Conservation (phyloP, 2,888 invertebrate genomes). For the Conops quadrifasciatus region DNA sequence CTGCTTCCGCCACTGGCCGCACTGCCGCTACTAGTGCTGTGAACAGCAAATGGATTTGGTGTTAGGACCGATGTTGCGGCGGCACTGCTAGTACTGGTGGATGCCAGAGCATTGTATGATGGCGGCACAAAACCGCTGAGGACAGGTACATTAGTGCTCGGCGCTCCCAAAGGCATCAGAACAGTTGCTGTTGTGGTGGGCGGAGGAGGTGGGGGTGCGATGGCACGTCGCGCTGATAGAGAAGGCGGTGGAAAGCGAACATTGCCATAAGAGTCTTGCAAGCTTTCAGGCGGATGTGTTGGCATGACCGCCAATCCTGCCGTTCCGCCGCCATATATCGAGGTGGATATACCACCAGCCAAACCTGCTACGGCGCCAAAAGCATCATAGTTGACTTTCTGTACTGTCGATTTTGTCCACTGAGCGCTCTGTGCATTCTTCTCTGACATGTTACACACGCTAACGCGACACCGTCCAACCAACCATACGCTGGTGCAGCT, state of each 20-base stretch:
- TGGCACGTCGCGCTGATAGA: constrained; percentile 42
- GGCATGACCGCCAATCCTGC: constrained; percentile 36
- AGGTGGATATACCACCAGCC: constrained; percentile 38
- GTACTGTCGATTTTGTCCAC: constrained; percentile 58
- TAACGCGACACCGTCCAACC: constrained; percentile 30
- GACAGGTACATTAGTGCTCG: constrained; percentile 56
- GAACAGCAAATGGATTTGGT: constrained; percentile 54
- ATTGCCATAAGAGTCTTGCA: constrained; percentile 39
- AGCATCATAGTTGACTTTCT: constrained; percentile 32
- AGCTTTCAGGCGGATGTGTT: constrained; percentile 32
- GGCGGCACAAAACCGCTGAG: constrained; percentile 58
- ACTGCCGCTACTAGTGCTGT: constrained; percentile 37
- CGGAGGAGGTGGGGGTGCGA: constrained; percentile 43
- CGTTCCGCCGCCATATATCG: constrained; percentile 25
- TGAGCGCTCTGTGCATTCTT: constrained; percentile 61
- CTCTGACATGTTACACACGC: constrained; percentile 59
- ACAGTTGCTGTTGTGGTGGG: constrained; percentile 38
- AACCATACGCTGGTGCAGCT: constrained; percentile 29
- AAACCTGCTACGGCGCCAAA: constrained; percentile 40
- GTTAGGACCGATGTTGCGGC: constrained; percentile 54
- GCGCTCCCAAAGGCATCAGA: constrained; percentile 33
- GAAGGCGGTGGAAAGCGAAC: constrained; percentile 53
- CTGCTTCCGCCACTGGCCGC: constrained; percentile 21
- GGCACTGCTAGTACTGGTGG: not conserved
- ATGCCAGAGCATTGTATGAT: constrained; percentile 48